Evolutionary conservation across 2,113 vertebrate species (phyloP).

Genomic region (Aythya baeri): DNA sequence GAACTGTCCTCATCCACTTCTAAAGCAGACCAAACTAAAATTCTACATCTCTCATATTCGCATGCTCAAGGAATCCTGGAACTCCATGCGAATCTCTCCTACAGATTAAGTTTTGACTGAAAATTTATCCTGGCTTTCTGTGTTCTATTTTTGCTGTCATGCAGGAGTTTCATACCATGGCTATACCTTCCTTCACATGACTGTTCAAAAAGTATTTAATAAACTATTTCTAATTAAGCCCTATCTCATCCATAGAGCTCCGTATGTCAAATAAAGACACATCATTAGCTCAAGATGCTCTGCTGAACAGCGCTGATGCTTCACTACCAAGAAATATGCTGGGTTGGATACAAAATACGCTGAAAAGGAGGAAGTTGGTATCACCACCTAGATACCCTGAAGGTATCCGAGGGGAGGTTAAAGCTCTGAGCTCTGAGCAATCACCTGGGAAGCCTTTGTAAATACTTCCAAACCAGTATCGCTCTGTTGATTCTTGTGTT

Average conservation of each 20-base stretch:
- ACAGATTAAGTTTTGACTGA: neutral
- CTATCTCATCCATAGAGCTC: neutral
- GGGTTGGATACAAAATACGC: neutral
- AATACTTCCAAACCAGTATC: conserved; percentile 9
- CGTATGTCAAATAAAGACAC: neutral
- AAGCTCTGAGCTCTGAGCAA: conserved; percentile 17
- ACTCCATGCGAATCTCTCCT: neutral
- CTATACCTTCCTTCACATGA: neutral
- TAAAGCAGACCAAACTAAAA: conserved; percentile 13
- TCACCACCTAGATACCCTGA: neutral
- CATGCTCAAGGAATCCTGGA: neutral
- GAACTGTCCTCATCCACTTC: conserved; percentile 1
- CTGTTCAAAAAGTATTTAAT: neutral
- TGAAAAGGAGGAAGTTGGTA: neutral
- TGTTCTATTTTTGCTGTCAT: neutral
- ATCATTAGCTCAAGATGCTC: neutral
- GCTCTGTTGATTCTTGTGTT: neutral
- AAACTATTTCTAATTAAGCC: neutral
- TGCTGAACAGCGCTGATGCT: neutral
- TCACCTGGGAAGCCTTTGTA: neutral
- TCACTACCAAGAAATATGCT: neutral
- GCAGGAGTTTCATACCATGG: neutral
- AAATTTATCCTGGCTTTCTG: neutral
- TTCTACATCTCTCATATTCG: neutral
- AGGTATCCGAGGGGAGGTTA: neutral